Evolutionary conservation across 2,797 vertebrate species (phyloP), one percentile per base, ranked within the genome.

Genomic region (Prionace glauca): DNA sequence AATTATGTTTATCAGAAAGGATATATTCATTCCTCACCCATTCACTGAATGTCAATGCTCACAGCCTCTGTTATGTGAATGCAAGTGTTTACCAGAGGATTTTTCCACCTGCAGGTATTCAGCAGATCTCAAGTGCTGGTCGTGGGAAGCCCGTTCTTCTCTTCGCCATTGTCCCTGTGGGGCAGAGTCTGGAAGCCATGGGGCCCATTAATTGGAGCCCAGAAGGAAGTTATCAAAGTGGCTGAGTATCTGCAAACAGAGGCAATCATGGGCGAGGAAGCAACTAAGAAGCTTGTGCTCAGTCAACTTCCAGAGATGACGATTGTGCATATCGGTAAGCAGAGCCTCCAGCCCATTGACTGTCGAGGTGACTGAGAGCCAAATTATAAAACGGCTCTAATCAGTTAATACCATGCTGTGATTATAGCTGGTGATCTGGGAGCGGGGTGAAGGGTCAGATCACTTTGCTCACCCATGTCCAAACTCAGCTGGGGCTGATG

Each of bases 231-330:
- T 74, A 71, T 94, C 67, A 94, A 74, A 24, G 93, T 94, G 93
- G 93, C 93, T 14, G 93, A 94, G 69, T 94, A 94, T 71, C 67
- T 94, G 93, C 93, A 94, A 94, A 72, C 93, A 50, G 93, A 94
- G 67, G 93, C 93, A 9, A 22, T 94, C 67, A 50, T 94, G 71
- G 93, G 93, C 24, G 69, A 94, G 10, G 67, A 94, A 74, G 93
- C 93, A 7, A 94, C 69, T 16, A 94, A 94, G 45, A 94, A 94
- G 7, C 93, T 3, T 29, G 67, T 94, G n/a, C 93, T 94, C 26
- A 56, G 41, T 1, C 69, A 74, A 72, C 93, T 94, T 56, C 93
- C 93, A 11, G 69, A 29, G 0, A 29, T 56, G 24, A 29, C 24
- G 12, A 29, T 94, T 10, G 93, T 74, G 5, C 93, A 94, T 32